These are phyloP conservation scores for Tupaia chinensis DNA, from an alignment of 2,113 vertebrate species.

Conservation along the genomic window DNA sequence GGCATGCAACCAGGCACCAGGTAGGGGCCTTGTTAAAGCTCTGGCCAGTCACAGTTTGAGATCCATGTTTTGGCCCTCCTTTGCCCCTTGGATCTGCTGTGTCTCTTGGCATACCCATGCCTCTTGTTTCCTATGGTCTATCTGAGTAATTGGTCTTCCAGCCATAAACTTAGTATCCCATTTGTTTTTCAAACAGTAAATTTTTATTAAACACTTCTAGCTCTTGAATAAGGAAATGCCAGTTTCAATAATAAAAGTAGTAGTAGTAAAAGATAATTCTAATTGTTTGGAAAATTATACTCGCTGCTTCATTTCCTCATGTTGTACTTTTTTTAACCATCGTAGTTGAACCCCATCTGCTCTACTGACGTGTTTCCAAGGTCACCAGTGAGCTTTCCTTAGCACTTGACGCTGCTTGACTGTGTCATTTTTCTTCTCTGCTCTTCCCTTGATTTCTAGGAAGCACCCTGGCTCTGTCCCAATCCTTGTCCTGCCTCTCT, in stretches of 20 bases:
- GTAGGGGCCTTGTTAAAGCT: constrained; percentile 84
- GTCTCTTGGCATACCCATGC: neutral
- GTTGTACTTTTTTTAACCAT: neutral
- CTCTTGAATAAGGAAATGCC: constrained; percentile 15
- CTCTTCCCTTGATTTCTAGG: constrained; percentile 10
- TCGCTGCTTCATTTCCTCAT: neutral
- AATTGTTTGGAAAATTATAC: neutral
- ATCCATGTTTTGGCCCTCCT: constrained; percentile 26
- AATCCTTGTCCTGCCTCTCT: neutral
- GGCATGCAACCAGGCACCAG: constrained; percentile 98
- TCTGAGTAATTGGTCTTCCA: constrained; percentile 9
- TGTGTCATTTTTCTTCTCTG: constrained; percentile 5
- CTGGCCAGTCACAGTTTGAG: constrained; percentile 64
- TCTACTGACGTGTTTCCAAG: neutral
- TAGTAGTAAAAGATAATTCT: neutral
- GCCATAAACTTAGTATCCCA: constrained; percentile 17
- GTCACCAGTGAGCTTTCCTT: neutral
- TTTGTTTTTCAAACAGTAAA: constrained; percentile 47
- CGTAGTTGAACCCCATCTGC: neutral
- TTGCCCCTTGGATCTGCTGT: neutral
- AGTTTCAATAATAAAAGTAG: neutral
- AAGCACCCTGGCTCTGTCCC: neutral
- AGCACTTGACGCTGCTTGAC: neutral
- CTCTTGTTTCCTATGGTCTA: constrained; percentile 37
- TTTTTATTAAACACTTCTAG: neutral